phyloP scores from a whole-genome alignment of 2,113 vertebrate genomes.

The Callithrix jacchus region DNA sequence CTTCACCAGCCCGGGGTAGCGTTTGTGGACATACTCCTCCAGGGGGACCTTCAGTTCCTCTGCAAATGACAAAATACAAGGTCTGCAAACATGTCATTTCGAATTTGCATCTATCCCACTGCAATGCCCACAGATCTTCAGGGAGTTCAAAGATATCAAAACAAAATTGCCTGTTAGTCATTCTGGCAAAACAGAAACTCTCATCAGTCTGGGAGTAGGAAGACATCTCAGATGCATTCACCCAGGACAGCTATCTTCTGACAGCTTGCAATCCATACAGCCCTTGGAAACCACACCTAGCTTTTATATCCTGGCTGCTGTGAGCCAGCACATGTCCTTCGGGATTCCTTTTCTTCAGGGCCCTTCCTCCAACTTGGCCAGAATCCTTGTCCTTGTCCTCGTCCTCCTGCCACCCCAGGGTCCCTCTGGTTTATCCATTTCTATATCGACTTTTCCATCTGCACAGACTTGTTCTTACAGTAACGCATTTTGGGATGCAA shows the following conservation, averaged over 20 bases:
- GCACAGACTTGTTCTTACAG: neutral
- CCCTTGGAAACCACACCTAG: neutral
- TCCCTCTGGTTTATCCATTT: neutral
- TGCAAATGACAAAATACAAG: slow-evolving; percentile 66
- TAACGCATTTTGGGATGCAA: neutral
- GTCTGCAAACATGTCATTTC: neutral
- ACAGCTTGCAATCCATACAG: rapidly evolving
- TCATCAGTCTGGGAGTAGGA: neutral
- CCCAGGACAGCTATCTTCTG: too few species aligned
- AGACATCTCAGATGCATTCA: neutral
- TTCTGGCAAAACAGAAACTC: neutral
- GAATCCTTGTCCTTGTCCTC: neutral
- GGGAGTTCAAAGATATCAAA: neutral
- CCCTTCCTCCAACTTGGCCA: neutral
- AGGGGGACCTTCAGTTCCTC: slow-evolving; percentile 95
- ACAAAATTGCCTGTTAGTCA: neutral
- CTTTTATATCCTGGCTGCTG: neutral
- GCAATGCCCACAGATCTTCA: rapidly evolving
- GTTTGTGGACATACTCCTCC: slow-evolving; percentile 96
- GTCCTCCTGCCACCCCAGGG: too few species aligned
- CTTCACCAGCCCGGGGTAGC: slow-evolving; percentile 96
- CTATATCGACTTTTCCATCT: neutral
- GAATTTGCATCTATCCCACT: neutral
- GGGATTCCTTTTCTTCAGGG: neutral
- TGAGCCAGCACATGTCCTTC: neutral